Evolutionary conservation across 2,113 vertebrate species (phyloP).

Genomic region (Phylloscopus trochiloides): DNA sequence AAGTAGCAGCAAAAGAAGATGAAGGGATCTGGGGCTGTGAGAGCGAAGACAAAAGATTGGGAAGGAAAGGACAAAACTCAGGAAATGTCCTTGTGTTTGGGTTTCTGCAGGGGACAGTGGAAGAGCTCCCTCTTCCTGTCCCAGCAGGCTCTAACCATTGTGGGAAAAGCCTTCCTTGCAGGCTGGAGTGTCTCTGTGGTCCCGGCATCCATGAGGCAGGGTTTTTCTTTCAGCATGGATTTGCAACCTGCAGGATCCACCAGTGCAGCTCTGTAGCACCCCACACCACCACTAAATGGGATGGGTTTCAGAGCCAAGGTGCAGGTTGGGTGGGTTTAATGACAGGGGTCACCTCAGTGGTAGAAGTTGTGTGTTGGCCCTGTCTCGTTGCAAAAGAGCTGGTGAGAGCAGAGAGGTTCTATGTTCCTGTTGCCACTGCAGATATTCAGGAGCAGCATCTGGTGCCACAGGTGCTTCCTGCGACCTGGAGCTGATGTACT

Average conservation of each 20-base stretch:
- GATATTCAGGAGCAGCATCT: background rate
- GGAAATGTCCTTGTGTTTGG: background rate
- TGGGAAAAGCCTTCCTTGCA: background rate
- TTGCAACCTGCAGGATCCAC: background rate
- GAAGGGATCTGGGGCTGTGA: background rate
- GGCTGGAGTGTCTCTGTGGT: background rate
- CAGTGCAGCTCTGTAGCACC: background rate
- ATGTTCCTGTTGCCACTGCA: background rate
- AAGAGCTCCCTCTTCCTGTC: conserved; percentile 47
- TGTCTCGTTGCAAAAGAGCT: background rate
- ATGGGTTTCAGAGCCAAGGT: background rate
- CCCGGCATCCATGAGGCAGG: background rate
- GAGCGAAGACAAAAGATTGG: background rate
- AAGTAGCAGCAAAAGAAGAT: background rate
- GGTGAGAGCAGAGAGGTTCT: background rate
- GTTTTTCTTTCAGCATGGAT: background rate
- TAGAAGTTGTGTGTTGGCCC: background rate
- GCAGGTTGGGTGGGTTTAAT: background rate
- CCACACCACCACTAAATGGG: accelerated
- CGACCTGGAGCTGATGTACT: conserved; percentile 1
- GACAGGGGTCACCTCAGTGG: background rate
- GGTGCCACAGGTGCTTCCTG: conserved; percentile 43
- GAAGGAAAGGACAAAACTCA: background rate
- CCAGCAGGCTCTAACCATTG: background rate
- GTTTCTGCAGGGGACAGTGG: background rate